These are phyloP conservation scores for Onchidella celtica DNA, from an alignment of 2,888 invertebrate species.

Conservation along the genomic window DNA sequence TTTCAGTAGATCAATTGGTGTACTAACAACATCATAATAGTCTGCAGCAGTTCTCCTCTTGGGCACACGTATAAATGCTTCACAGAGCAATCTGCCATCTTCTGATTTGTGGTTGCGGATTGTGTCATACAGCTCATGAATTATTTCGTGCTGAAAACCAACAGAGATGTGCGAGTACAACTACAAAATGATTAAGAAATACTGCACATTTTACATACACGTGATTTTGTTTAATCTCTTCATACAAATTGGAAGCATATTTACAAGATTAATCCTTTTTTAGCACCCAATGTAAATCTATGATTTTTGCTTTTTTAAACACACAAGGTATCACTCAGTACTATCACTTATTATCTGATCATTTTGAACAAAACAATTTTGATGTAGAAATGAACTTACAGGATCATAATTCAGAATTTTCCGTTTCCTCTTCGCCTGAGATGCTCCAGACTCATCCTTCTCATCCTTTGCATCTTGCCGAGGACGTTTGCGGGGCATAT, in stretches of 20 bases:
- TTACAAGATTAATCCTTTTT: no score
- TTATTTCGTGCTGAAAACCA: constrained; percentile 80
- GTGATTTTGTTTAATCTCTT: no score
- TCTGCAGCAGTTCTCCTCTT: constrained; percentile 85
- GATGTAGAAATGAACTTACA: constrained; percentile 65
- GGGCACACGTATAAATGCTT: constrained; percentile 96
- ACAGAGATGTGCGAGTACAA: no score
- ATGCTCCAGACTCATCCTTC: constrained; percentile 59
- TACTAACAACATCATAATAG: constrained; percentile 88
- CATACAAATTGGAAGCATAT: no score
- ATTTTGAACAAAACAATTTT: no score
- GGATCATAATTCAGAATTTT: constrained; percentile 74
- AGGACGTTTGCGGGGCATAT: constrained; percentile 62
- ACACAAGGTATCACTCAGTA: no score
- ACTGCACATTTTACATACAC: not conserved
- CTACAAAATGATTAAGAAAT: no score
- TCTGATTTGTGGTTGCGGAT: constrained; percentile 94
- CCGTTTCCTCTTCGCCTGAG: constrained; percentile 58
- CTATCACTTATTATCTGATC: no score
- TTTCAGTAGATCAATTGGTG: constrained; percentile 96
- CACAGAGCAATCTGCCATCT: constrained; percentile 93
- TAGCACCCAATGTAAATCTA: no score
- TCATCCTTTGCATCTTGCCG: constrained; percentile 60
- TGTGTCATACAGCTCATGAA: constrained; percentile 94
- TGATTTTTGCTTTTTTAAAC: no score